Conservation (phyloP, 2,888 invertebrate genomes). For the Ecliptopera silaceata region DNA sequence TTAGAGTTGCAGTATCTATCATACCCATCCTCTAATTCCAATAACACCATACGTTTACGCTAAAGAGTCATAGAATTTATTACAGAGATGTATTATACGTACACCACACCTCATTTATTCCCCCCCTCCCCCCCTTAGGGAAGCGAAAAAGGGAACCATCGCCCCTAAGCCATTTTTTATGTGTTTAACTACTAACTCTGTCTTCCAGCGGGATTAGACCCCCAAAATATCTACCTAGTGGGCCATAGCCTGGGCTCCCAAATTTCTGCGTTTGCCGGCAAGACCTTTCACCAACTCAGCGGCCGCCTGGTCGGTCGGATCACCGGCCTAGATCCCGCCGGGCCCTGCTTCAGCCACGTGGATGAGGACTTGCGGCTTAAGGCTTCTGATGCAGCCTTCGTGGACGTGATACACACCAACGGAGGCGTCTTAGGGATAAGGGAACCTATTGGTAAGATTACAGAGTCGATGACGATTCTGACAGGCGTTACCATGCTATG, state of each 20-base stretch:
- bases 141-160: too few relatives aligned
- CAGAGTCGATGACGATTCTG: too few relatives aligned
- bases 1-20: too few relatives aligned
- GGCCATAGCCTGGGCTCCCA: constrained; percentile 75
- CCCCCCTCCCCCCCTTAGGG: too few relatives aligned
- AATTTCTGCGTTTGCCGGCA: constrained; percentile 65
- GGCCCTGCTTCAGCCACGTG: constrained; percentile 56
- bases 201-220: constrained; percentile 55
- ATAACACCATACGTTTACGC: too few relatives aligned
- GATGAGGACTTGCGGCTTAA: constrained; percentile 48
- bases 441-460: constrained; percentile 55
- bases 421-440: constrained; percentile 62
- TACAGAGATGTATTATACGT: too few relatives aligned
- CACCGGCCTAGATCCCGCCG: constrained; percentile 50
- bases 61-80: too few relatives aligned
- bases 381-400: constrained; percentile 58
- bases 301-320: constrained; percentile 58
- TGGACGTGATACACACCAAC: constrained; percentile 66
- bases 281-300: constrained; percentile 51
- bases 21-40: too few relatives aligned
- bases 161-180: too few relatives aligned
- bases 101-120: too few relatives aligned
- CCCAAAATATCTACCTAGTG: constrained; percentile 58
- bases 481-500: too few relatives aligned
- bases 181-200: background rate